phyloP scores from a whole-genome alignment of 35 echinoderm and acorn worm genomes.

The Acanthaster planci region DNA sequence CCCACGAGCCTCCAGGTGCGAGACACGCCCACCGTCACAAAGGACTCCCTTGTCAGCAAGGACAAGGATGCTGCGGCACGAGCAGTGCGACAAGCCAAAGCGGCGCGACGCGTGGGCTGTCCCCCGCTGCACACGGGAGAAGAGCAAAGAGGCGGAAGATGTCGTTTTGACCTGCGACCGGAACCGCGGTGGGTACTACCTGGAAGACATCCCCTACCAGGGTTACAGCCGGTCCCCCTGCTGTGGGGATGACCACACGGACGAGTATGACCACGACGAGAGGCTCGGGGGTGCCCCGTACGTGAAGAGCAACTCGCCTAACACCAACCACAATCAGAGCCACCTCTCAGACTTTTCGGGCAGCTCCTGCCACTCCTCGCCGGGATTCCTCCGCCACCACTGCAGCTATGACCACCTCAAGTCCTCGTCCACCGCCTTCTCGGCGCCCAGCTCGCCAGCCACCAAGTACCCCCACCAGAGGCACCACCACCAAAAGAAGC shows the following conservation, averaged over 20 bases:
- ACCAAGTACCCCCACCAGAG: slow-evolving; percentile 27
- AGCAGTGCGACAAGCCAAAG: background rate
- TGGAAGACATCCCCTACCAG: background rate
- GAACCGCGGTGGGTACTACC: background rate
- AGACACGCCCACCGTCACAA: background rate
- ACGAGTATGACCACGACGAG: background rate
- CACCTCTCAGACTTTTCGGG: background rate
- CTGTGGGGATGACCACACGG: too few species aligned
- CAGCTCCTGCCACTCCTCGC: slow-evolving; percentile 48
- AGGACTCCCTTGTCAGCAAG: background rate
- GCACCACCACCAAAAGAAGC: slow-evolving; percentile 12
- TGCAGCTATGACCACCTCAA: slow-evolving; percentile 42
- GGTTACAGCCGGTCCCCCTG: background rate
- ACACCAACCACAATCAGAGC: background rate
- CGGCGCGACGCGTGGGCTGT: background rate
- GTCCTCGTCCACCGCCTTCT: slow-evolving; percentile 22
- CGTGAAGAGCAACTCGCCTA: slow-evolving; percentile 2
- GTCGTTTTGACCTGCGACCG: slow-evolving; percentile 13
- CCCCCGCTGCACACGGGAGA: slow-evolving; percentile 1
- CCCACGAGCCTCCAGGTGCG: background rate
- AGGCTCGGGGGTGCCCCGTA: background rate
- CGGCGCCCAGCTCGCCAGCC: slow-evolving; percentile 40
- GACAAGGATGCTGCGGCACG: background rate
- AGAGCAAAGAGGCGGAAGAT: slow-evolving; percentile 13
- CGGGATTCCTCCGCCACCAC: slow-evolving; percentile 27